Conservation (phyloP, 2,888 invertebrate genomes). For the Andricus quercusramuli region DNA sequence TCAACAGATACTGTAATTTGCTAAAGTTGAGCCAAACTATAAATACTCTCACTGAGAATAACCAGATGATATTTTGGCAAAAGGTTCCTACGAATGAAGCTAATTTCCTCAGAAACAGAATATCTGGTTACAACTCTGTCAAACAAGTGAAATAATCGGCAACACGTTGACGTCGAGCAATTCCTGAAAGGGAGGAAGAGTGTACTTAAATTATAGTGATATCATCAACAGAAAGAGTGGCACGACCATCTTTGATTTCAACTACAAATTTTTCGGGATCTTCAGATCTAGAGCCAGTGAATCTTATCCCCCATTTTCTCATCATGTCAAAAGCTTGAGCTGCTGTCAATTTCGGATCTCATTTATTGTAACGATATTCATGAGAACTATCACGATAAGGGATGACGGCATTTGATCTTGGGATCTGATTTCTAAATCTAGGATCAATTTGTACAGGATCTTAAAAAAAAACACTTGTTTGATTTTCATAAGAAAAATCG, state of each 20-base stretch:
- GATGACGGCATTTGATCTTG: neutral
- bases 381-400: neutral
- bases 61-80: neutral
- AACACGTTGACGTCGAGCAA: neutral
- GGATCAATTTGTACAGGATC: no score
- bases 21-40: neutral
- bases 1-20: neutral
- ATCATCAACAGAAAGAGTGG: no score
- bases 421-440: no score
- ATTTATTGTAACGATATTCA: neutral
- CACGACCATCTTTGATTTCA: neutral
- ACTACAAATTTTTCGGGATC: neutral
- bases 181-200: no score
- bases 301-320: neutral
- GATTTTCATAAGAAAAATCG: no score
- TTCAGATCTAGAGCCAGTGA: neutral
- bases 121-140: neutral
- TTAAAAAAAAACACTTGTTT: no score
- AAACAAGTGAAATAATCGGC: neutral
- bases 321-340: neutral
- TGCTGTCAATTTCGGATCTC: neutral
- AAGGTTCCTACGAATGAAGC: conserved; percentile 8
- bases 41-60: neutral
- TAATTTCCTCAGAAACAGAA: neutral
- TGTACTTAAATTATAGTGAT: no score